Conservation (phyloP, 2,113 vertebrate genomes). For the Neoarius graeffei region DNA sequence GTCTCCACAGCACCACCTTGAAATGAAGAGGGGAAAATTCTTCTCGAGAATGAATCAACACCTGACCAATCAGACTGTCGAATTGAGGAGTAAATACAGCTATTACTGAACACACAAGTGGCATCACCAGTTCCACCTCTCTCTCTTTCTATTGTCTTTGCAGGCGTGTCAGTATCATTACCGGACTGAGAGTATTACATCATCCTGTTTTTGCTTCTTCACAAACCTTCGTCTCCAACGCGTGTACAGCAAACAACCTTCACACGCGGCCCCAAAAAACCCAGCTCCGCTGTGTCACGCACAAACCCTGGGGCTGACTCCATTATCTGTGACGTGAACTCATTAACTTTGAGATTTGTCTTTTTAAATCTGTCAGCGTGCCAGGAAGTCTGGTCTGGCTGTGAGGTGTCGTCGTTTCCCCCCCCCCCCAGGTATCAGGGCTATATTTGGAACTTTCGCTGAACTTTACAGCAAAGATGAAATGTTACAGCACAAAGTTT, state of each 20-base stretch:
- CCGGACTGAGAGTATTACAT: constrained; percentile 12
- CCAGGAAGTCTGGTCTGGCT: background rate
- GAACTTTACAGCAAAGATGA: background rate
- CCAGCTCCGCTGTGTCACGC: background rate
- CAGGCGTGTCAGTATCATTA: constrained; percentile 24
- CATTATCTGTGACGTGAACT: background rate
- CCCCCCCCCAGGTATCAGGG: background rate
- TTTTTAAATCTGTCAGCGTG: background rate
- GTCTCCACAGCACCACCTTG: background rate
- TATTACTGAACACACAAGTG: background rate
- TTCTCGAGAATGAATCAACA: background rate
- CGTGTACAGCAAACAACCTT: background rate
- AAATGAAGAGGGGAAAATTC: background rate
- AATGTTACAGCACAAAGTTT: background rate
- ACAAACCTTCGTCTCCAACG: background rate
- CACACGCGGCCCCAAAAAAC: background rate
- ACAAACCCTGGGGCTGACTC: background rate
- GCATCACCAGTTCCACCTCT: background rate
- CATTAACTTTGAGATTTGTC: background rate
- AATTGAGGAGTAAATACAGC: background rate
- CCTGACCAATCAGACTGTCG: background rate
- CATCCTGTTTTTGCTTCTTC: constrained; percentile 30
- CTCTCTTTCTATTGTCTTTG: background rate
- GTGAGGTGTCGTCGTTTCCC: background rate
- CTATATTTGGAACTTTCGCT: background rate